Percentiles rank a stretch among this genome's conserved stretches.
phyloP scores from a whole-genome alignment of 2,113 vertebrate species.

The Aix galericulata region DNA sequence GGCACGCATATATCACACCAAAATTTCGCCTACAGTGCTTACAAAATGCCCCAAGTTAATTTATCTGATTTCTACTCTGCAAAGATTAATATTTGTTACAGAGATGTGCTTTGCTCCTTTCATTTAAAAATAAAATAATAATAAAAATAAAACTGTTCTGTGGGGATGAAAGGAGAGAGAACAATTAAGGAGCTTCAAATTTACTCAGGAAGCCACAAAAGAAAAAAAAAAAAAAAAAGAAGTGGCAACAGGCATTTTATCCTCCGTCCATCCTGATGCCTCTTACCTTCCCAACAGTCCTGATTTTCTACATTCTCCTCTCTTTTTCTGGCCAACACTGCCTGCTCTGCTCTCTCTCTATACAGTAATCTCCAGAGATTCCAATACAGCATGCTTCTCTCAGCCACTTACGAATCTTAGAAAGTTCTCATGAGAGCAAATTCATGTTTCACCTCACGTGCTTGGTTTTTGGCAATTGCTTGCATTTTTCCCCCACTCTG shows the following conservation, averaged over 20 bases:
- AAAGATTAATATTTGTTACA: not conserved
- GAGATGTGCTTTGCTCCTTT: not conserved
- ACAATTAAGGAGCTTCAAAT: not conserved
- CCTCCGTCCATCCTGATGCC: not conserved
- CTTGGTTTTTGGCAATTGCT: conserved; percentile 44
- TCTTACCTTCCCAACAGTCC: not conserved
- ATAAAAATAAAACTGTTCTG: not conserved
- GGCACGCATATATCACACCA: not conserved
- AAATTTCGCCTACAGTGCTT: not conserved
- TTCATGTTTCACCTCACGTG: conserved; percentile 43
- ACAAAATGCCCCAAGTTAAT: not conserved
- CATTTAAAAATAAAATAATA: not conserved
- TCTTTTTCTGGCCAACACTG: not conserved
- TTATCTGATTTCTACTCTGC: not conserved
- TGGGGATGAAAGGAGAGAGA: not conserved
- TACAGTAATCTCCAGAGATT: conserved; percentile 33
- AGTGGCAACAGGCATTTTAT: not conserved
- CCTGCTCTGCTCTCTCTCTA: not conserved
- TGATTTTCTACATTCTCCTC: not conserved
- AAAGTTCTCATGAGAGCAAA: conserved; percentile 57
- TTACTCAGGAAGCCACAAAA: not conserved
- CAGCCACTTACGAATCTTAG: conserved; percentile 6
- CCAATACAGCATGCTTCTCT: conserved; percentile 2
- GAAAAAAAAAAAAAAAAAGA: not conserved
- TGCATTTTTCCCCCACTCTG: not conserved